Percentiles rank a stretch among this genome's conserved stretches.
These are phyloP conservation scores for Acheta domesticus DNA, from an alignment of 2,888 invertebrate species.

Conservation along the genomic window DNA sequence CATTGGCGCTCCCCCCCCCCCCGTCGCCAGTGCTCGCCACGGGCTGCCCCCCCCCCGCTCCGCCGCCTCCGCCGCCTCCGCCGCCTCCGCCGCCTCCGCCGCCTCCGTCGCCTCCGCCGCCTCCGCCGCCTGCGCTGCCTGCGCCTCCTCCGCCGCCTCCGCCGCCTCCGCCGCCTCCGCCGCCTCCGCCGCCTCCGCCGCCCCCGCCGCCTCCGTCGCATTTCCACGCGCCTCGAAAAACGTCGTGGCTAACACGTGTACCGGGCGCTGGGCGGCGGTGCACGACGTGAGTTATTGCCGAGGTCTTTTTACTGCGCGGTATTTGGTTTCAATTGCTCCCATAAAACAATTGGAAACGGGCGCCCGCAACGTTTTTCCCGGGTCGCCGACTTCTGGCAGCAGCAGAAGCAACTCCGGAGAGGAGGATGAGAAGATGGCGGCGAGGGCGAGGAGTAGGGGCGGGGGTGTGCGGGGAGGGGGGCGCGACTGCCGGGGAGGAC, in stretches of 20 bases:
- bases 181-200: too few species aligned
- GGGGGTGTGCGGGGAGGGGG: too few species aligned
- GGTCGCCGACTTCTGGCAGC: not conserved
- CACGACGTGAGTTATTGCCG: conserved; percentile 7
- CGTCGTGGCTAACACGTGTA: conserved; percentile 5
- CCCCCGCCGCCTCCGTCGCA: not conserved
- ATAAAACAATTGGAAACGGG: conserved; percentile 6
- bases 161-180: too few species aligned
- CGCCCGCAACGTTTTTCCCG: not conserved
- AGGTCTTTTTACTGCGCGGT: conserved; percentile 6
- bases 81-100: too few species aligned
- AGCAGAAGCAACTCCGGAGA: not conserved
- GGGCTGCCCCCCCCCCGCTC: too few species aligned
- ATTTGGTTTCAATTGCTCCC: conserved; percentile 18
- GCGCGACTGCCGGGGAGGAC: too few species aligned
- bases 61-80: too few species aligned
- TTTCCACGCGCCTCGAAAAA: not conserved
- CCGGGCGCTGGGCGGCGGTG: not conserved
- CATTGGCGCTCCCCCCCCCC: not conserved
- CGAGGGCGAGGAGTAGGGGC: not conserved
- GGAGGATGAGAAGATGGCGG: not conserved
- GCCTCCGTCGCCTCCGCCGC: too few species aligned
- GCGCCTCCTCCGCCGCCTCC: too few species aligned
- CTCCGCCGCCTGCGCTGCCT: too few species aligned
- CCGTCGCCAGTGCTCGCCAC: not conserved